phyloP scores from a whole-genome alignment of 2,113 vertebrate species.

The Nannobrachium achirus region DNA sequence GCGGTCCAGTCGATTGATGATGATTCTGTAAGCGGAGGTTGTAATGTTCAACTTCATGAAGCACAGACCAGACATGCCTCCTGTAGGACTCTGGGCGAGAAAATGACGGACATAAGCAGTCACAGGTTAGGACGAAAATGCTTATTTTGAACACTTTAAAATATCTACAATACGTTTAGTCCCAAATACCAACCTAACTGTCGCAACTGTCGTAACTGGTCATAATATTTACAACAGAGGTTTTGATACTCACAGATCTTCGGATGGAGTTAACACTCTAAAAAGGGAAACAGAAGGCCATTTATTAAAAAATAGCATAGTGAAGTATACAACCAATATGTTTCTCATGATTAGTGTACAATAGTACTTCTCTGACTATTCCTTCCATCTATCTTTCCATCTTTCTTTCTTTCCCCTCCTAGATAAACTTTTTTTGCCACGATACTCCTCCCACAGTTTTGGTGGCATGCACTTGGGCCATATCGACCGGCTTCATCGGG shows the following conservation, averaged over 20 bases:
- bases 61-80: slow-evolving; percentile 90
- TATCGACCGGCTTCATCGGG: no score
- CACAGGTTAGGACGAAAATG: not conserved
- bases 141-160: not conserved
- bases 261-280: slow-evolving; percentile 94
- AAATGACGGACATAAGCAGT: slow-evolving; percentile 6
- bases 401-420: no score
- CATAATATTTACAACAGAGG: slow-evolving; percentile 14
- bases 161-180: not conserved
- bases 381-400: no score
- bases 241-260: slow-evolving; percentile 86
- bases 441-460: no score
- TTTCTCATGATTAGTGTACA: no score
- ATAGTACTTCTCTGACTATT: no score
- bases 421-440: no score
- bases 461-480: no score
- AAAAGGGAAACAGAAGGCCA: slow-evolving; percentile 59
- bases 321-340: not conserved
- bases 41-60: slow-evolving; percentile 96
- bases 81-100: slow-evolving; percentile 82
- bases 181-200: not conserved
- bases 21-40: slow-evolving; percentile 81
- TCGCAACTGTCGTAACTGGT: no score
- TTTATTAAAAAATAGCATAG: not conserved
- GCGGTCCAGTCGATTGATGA: slow-evolving; percentile 89